Evolutionary conservation across 2,888 invertebrate genomes (phyloP), one percentile per base, ranked within the genome.

Genomic region (Eristalis pertinax): DNA sequence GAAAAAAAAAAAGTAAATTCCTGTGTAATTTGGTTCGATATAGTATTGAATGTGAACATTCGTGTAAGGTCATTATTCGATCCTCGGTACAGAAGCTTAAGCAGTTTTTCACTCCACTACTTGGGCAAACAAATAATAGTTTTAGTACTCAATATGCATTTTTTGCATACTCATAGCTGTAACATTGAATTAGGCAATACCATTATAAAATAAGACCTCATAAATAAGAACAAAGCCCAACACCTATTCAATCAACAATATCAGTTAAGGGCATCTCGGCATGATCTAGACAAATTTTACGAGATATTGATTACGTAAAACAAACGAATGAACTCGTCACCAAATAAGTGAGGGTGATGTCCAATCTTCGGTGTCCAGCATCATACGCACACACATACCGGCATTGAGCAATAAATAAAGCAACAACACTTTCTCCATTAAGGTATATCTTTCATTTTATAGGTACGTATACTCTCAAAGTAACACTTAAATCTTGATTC

Each of bases 401-500:
- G 11, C 50, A 50, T 67, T 43, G 22, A 29, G 73, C 62, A 60
- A 81, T 81, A 74, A 78, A 82, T 67, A 83, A 78, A 62, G 26
- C 69, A 70, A 60, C 72, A 73, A 50, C 41, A 72, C 75, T 70
- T 67, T 65, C 77, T 56, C 64, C 81, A 79, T 78, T 74, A 75
- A 78, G 70, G 83, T 68, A 75, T 72, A 75, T 78, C 79, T 24
- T 72, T 73, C 60, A 75, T 83, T 87, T 87, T 87, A 87, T 84
- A 83, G 76, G 70, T 43, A 32, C 64, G 60, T 73, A 80, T 50
- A 74, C 83, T 64, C 75, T 83, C 76, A 68, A 80, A 76, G 87
- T 64, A 76, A 70, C 83, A 86, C 83, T 86, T 85, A 78, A 86
- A 80, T 84, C 87, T 79, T 87, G 84, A 84, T 87, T 84, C 87